Conservation (phyloP, 2,888 invertebrate species). For the Pristionchus exspectatus region DNA sequence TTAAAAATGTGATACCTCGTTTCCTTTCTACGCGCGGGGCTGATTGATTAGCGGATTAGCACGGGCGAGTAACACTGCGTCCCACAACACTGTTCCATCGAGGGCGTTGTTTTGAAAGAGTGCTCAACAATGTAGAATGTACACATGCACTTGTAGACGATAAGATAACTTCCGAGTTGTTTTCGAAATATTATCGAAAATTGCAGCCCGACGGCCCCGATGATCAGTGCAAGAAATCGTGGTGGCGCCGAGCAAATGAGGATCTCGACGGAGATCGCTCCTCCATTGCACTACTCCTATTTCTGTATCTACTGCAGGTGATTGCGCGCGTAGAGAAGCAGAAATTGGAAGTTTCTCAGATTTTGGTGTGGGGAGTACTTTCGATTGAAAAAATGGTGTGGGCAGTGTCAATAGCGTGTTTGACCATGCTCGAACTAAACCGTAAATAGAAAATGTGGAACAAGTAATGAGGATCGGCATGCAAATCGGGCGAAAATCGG, state of each 20-base stretch:
- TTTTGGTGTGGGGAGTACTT: not conserved
- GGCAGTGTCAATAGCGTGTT: not conserved
- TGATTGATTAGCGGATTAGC: conserved; percentile 2
- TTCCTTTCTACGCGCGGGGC: not conserved
- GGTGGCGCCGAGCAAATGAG: conserved; percentile 69
- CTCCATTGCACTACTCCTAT: conserved; percentile 85
- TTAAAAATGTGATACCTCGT: no score
- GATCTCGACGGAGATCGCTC: conserved; percentile 74
- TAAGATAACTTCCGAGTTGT: not conserved
- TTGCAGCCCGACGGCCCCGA: conserved; percentile 62
- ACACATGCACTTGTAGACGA: not conserved
- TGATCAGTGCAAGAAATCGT: conserved; percentile 63
- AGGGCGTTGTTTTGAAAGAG: not conserved
- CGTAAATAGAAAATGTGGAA: not conserved
- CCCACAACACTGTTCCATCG: not conserved
- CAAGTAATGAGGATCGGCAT: not conserved
- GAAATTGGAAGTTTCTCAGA: not conserved
- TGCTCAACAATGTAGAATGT: not conserved
- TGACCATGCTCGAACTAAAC: not conserved
- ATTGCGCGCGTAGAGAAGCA: not conserved
- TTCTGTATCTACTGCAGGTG: conserved; percentile 89
- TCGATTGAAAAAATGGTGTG: not conserved
- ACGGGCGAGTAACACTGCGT: not conserved
- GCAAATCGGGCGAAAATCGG: not conserved
- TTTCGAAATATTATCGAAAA: not conserved